Base-by-base conservation (phyloP, 1,140 invertebrate species). In the Bemisia tabaci region DNA sequence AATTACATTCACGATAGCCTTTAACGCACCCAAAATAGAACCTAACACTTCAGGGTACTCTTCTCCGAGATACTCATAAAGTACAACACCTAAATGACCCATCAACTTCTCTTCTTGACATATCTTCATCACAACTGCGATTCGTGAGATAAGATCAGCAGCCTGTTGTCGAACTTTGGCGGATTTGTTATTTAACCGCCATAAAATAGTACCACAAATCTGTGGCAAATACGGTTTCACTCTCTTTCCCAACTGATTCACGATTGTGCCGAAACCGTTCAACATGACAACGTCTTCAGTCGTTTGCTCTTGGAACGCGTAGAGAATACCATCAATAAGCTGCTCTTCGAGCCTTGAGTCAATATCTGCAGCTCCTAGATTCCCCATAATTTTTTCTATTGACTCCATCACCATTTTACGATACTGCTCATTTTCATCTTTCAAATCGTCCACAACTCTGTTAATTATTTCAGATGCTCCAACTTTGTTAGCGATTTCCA, bases 391-490 rank as follows among this genome's bases (percentile, higher is more conserved):
- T 78, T 99, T 99, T 77, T 99, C 97, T 69, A 99, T 98, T 0
- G 95, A 98, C 78, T 99, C 97, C 95, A 99, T 99, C 0, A 99
- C 97, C 97, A 99, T 99, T 82, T 99, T 99, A 68, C 97, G 84
- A 77, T 99, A 99, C 74, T 98, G 94, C 78, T 99, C 97, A 78
- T 98, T 98, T 80, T 99, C 97, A 78, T 99, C 97, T 80, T 99
- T 99, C 33, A 99, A 80, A 80, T 99, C 97, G 74, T 99, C 97
- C 0, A 99, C 97, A 59, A 99, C 94, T 64, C 97, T 84, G 76
- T 95, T 95, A 65, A 99, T 95, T 67, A 99, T 99, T 83, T 99
- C 97, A 0, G 95, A 95, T 1, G 95, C 93, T 5, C 97, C 97
- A 68, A 97, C 94, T 84, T 99, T 99, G 76, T 98, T 98, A 2